Base-by-base conservation (phyloP, 2,888 invertebrate species). In the Abrostola triplasia region DNA sequence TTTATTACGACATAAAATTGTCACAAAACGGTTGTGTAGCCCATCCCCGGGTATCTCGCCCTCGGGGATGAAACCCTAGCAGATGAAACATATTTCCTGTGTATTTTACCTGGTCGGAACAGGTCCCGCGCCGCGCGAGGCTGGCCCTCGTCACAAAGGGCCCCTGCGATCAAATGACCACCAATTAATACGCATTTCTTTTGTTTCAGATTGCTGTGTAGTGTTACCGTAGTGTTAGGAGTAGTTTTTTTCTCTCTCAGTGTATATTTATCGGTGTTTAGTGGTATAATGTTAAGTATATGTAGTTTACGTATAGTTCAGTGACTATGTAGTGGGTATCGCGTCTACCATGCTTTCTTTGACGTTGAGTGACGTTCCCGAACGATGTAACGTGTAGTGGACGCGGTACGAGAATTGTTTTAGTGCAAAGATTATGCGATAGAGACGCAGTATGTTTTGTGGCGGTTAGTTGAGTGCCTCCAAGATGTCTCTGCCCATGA, bases 401-500 rank as follows among this genome's bases (percentile, higher is more conserved):
- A 42, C 59, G 49, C 50, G n/a, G n/a, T 24, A 55, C 40, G 59
- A 56, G 62, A 56, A 40, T 51, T 35, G 42, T 58, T 58, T 52
- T 48, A 59, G 59, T 71, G 68, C 60, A 67, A 58, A 56, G 63
- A 71, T 55, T 73, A 67, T 71, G 89, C 87, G 88, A 82, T 54
- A 89, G 77, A 80, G 88, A 89, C 88, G 88, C 84, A 72, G 60
- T 53, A 76, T 83, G 79, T 66, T 78, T 55, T 60, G 74, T 67
- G 79, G 69, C 56, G 79, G 79, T 57, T 82, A 75, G 82, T 67
- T 68, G 36, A 51, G 65, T 50, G 61, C 61, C 54, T 59, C 58
- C 66, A 82, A 24, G 9, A 93, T 93, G 92, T 91, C 94, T 75
- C 82, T 86, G 75, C 95, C 95, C 5, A 96, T 96, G 91, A 95